phyloP scores from a whole-genome alignment of 1,140 invertebrate species.

The Mactra quadrangularis region DNA sequence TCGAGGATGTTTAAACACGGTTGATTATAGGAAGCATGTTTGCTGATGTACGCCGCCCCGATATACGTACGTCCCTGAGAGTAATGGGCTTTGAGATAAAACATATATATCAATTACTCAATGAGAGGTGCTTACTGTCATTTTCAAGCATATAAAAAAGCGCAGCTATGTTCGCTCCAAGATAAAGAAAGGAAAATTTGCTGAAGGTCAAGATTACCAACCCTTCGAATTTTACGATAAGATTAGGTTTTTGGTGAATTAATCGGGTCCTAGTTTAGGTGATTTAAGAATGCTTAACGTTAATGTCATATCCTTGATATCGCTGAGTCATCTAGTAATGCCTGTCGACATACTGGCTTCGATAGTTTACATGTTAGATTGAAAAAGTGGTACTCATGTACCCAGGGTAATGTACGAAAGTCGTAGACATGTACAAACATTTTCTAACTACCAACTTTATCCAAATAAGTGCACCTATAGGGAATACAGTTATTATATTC shows the following conservation, averaged over 20 bases:
- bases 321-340: constrained; percentile 31
- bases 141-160: constrained; percentile 35
- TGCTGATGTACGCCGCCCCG: too few species aligned
- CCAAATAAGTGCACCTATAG: too few species aligned
- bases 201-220: constrained; percentile 29
- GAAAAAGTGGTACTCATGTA: too few species aligned
- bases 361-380: constrained; percentile 16
- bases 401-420: too few species aligned
- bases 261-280: constrained; percentile 45
- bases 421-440: too few species aligned
- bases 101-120: constrained; percentile 17
- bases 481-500: too few species aligned
- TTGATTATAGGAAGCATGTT: too few species aligned
- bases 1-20: too few species aligned
- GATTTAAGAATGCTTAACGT: constrained; percentile 46
- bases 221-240: constrained; percentile 23
- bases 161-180: constrained; percentile 6
- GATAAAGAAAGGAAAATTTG: constrained; percentile 34
- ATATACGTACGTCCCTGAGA: too few species aligned
- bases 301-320: too few species aligned
- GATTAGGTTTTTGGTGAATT: constrained; percentile 23
- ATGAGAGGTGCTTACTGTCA: constrained; percentile 28
- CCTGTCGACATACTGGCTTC: constrained; percentile 12
- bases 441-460: too few species aligned
- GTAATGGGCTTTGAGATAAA: too few species aligned